Percentiles rank a stretch among this genome's conserved stretches.
These are phyloP conservation scores for Mesodorylaimus sp. DNA, from an alignment of 2,888 invertebrate genomes.

Conservation along the genomic window DNA sequence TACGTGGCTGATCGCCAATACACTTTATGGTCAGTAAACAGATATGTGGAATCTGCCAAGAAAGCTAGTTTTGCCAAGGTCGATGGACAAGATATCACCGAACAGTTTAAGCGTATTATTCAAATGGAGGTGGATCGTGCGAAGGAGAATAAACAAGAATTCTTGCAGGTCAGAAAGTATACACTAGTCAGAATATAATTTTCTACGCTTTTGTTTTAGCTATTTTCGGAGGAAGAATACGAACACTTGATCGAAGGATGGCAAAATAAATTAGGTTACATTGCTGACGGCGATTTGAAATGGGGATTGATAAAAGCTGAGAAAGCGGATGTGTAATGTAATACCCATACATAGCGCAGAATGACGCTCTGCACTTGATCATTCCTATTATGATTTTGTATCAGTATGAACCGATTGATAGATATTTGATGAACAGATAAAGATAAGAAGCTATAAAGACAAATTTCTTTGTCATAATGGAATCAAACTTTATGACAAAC, in stretches of 20 bases:
- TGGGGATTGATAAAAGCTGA: constrained; percentile 32
- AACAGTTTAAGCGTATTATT: constrained; percentile 37
- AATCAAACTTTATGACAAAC: too few species aligned
- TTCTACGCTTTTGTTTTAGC: too few species aligned
- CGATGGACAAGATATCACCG: constrained; percentile 36
- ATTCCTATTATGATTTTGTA: too few species aligned
- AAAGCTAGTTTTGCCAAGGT: constrained; percentile 38
- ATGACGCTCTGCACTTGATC: too few species aligned
- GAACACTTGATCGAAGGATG: constrained; percentile 37
- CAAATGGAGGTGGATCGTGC: constrained; percentile 35
- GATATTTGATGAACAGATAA: too few species aligned
- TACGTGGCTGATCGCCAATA: constrained; percentile 40
- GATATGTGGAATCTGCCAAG: constrained; percentile 35
- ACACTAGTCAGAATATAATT: too few species aligned
- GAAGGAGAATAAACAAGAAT: constrained; percentile 33
- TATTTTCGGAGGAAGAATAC: constrained; percentile 37
- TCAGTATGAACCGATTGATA: too few species aligned
- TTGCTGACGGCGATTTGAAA: constrained; percentile 34
- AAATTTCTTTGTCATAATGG: too few species aligned
- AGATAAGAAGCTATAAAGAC: too few species aligned
- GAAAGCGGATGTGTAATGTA: too few species aligned
- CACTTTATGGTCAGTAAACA: constrained; percentile 32
- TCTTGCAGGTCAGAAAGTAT: too few species aligned
- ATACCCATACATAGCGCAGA: too few species aligned
- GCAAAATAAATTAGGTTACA: constrained; percentile 33